These are phyloP conservation scores for Scaptomyza cyrtandrae DNA, from an alignment of 2,888 invertebrate species.

Conservation along the genomic window DNA sequence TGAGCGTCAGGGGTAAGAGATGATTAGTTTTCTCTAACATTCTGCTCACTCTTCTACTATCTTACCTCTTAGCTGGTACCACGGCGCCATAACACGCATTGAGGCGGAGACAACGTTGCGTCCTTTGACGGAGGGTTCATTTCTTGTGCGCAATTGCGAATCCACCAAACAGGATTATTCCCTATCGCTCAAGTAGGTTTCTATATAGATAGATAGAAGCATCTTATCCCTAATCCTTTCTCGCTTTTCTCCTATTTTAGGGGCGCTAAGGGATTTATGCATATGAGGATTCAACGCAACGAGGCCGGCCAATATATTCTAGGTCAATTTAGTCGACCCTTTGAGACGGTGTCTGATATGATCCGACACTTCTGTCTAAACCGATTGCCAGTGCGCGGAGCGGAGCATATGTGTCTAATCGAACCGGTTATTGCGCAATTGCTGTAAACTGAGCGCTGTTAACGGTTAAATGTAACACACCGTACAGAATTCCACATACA, in stretches of 20 bases:
- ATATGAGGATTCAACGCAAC: constrained; percentile 96
- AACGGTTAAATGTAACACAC: constrained; percentile 3
- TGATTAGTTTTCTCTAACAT: not conserved
- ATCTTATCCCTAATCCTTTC: not conserved
- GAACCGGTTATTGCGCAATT: constrained; percentile 96
- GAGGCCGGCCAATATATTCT: constrained; percentile 93
- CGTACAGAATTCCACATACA: constrained; percentile 62
- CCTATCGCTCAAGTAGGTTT: constrained; percentile 95
- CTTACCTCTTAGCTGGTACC: constrained; percentile 91
- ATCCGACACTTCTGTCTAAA: constrained; percentile 97
- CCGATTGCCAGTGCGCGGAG: constrained; percentile 96
- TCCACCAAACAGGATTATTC: constrained; percentile 97
- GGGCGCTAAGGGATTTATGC: constrained; percentile 97
- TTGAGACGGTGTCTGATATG: constrained; percentile 96
- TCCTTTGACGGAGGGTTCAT: constrained; percentile 94
- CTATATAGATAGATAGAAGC: not conserved
- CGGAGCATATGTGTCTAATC: constrained; percentile 97
- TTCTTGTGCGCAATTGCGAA: constrained; percentile 96
- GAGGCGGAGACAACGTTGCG: constrained; percentile 96
- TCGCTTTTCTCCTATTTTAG: constrained; percentile 85
- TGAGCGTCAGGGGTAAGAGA: constrained; percentile 93
- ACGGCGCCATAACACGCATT: constrained; percentile 95
- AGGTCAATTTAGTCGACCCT: constrained; percentile 96
- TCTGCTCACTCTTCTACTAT: not conserved
- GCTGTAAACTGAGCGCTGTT: constrained; percentile 83